These are phyloP conservation scores for Rhynchomys soricoides DNA, from an alignment of 2,113 vertebrate species.

Conservation along the genomic window DNA sequence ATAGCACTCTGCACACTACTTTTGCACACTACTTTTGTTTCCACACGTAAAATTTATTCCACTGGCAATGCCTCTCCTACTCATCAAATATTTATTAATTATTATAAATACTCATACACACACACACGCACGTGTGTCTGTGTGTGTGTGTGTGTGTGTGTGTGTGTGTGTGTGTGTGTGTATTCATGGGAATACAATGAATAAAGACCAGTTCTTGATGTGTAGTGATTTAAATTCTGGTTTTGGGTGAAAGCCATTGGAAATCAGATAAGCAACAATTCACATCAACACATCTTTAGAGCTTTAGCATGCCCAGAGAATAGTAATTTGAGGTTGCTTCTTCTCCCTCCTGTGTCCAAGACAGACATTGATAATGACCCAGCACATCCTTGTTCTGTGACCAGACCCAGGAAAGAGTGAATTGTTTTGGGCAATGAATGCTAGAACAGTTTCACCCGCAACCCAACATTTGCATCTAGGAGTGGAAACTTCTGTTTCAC, in stretches of 20 bases:
- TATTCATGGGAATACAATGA: background rate
- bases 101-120: no score
- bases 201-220: background rate
- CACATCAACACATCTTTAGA: background rate
- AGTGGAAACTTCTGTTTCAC: background rate
- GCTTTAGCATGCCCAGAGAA: background rate
- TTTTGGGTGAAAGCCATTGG: background rate
- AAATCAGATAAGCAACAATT: background rate
- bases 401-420: background rate
- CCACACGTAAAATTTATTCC: constrained; percentile 28
- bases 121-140: no score
- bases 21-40: constrained; percentile 23
- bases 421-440: background rate
- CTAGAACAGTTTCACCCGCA: background rate
- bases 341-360: background rate
- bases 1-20: background rate
- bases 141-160: no score
- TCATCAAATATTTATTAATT: constrained; percentile 14
- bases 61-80: background rate
- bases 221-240: background rate
- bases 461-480: background rate
- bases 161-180: no score
- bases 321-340: background rate
- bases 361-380: background rate
- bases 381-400: background rate